Conservation (phyloP, 2,113 vertebrate species). For the Tichodroma muraria region DNA sequence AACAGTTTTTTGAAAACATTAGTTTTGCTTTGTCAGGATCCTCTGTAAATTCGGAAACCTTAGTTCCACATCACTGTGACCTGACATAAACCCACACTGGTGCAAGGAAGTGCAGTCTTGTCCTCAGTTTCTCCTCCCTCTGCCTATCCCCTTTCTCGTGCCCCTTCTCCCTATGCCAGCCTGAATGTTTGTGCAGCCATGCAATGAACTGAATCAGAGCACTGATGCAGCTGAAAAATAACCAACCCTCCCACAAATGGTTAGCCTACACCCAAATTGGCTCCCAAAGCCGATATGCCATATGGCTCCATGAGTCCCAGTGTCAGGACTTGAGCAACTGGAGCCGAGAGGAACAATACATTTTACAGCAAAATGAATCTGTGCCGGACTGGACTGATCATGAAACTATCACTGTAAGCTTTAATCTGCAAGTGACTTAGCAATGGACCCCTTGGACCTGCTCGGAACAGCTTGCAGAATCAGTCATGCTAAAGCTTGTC, state of each 20-base stretch:
- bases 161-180: background rate
- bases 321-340: background rate
- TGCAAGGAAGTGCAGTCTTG: background rate
- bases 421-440: background rate
- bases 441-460: background rate
- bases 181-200: rapidly evolving
- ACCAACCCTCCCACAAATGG: background rate
- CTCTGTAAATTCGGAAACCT: background rate
- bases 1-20: background rate
- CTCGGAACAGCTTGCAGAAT: background rate
- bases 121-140: background rate
- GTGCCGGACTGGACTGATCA: background rate
- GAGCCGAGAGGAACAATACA: background rate
- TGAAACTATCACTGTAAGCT: background rate
- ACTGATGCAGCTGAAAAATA: background rate
- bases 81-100: background rate
- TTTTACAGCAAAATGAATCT: background rate
- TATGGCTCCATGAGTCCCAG: background rate
- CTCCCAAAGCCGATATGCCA: background rate
- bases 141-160: background rate
- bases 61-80: background rate
- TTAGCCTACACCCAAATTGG: background rate
- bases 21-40: background rate
- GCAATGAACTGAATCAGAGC: background rate
- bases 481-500: background rate